These are phyloP conservation scores for Sabellastarte sp. DNA, from an alignment of 2,888 invertebrate species.

Conservation along the genomic window DNA sequence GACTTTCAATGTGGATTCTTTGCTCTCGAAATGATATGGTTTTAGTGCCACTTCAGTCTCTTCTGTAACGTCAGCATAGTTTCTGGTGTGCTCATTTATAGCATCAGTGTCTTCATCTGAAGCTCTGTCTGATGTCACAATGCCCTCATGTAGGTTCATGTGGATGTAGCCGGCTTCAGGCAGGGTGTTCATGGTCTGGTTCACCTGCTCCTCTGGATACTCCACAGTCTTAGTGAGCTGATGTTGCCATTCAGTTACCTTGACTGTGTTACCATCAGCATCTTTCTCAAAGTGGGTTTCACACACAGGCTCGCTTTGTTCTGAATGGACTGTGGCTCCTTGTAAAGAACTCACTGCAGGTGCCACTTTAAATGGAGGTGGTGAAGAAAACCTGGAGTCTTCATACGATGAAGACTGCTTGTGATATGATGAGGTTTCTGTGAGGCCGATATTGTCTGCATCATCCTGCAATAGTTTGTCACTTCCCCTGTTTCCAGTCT, in stretches of 20 bases:
- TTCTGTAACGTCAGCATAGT: background rate
- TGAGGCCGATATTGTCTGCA: too few species aligned
- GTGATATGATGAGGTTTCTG: too few species aligned
- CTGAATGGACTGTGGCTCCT: too few species aligned
- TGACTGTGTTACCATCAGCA: constrained; percentile 17
- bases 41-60: background rate
- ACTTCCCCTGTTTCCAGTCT: too few species aligned
- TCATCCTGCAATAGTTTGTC: too few species aligned
- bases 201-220: constrained; percentile 2
- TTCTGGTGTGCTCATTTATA: background rate
- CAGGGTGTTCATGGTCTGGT: background rate
- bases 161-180: background rate
- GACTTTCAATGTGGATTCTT: background rate
- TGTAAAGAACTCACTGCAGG: too few species aligned
- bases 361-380: too few species aligned
- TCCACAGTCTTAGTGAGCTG: constrained; percentile 15
- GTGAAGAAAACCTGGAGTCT: too few species aligned
- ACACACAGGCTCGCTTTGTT: constrained; percentile 10
- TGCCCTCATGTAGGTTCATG: background rate
- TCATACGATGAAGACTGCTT: too few species aligned
- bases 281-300: constrained; percentile 12
- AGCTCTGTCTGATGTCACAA: background rate
- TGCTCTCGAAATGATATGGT: background rate
- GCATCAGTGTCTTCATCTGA: background rate
- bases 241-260: constrained; percentile 18